Percentiles rank a stretch among this genome's conserved stretches.
Evolutionary conservation across 1,140 invertebrate genomes (phyloP).

Genomic region (Drosophila quadrilineata): DNA sequence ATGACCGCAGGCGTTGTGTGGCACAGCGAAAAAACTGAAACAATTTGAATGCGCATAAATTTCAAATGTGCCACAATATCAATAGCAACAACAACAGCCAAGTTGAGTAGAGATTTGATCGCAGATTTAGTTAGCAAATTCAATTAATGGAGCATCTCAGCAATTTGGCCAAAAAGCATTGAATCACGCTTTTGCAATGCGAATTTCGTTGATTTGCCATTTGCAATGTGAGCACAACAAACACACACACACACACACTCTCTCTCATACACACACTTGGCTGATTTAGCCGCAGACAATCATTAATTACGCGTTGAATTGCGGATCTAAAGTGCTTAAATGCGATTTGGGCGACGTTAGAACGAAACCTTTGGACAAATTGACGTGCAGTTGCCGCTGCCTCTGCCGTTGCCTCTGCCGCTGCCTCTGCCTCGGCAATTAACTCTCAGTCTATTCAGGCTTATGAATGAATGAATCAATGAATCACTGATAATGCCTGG

Average conservation of each 20-base stretch:
- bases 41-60: constrained; percentile 72
- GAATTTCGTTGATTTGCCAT: constrained; percentile 6
- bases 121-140: constrained; percentile 42
- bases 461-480: constrained; percentile 66
- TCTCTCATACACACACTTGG: background rate
- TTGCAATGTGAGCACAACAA: constrained; percentile 29
- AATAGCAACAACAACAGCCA: background rate
- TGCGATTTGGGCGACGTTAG: constrained; percentile 42
- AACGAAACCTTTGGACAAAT: constrained; percentile 56
- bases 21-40: constrained; percentile 52
- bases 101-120: background rate
- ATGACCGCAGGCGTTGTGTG: constrained; percentile 24
- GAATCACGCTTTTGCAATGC: constrained; percentile 62
- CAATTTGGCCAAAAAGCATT: constrained; percentile 67
- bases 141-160: constrained; percentile 57
- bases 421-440: constrained; percentile 10
- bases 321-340: constrained; percentile 52
- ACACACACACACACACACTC: constrained; percentile 1
- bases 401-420: too few relatives aligned
- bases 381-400: background rate
- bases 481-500: constrained; percentile 53
- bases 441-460: constrained; percentile 14
- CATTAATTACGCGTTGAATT: constrained; percentile 64
- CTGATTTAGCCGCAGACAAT: constrained; percentile 28
- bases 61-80: constrained; percentile 15